Evolutionary conservation across 2,113 vertebrate genomes (phyloP).

Genomic region (Pseudopodoces humilis): DNA sequence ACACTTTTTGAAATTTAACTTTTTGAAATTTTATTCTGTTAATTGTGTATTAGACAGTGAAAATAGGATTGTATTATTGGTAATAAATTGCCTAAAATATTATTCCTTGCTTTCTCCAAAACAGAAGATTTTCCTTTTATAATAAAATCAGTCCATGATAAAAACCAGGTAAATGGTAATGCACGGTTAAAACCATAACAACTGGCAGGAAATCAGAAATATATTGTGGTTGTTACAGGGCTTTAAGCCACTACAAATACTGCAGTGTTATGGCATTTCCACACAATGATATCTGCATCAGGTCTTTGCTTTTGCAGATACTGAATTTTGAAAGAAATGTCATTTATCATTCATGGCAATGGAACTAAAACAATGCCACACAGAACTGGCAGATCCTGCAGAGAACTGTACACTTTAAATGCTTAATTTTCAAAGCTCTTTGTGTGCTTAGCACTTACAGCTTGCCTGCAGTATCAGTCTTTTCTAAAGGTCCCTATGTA

Average conservation of each 20-base stretch:
- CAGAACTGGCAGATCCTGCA: neutral
- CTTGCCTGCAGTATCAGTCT: neutral
- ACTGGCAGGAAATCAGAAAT: neutral
- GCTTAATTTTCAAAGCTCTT: neutral
- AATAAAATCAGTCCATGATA: neutral
- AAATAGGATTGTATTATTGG: neutral
- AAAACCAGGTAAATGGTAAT: neutral
- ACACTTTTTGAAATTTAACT: neutral
- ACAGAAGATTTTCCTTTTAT: neutral
- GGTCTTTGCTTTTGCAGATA: neutral
- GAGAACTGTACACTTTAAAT: neutral
- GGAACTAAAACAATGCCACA: neutral
- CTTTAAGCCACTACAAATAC: neutral
- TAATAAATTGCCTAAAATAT: no score
- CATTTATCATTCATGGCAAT: neutral
- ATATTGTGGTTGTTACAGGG: neutral
- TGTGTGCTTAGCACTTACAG: neutral
- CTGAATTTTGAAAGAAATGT: neutral
- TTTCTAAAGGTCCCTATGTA: neutral
- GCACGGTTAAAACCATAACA: neutral
- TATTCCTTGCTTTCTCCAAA: no score
- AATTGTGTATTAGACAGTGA: neutral
- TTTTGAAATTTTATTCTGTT: neutral
- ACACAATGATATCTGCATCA: neutral
- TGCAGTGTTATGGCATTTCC: neutral